Conservation (phyloP, 2,797 vertebrate genomes). For the Lophotriccus pileatus region DNA sequence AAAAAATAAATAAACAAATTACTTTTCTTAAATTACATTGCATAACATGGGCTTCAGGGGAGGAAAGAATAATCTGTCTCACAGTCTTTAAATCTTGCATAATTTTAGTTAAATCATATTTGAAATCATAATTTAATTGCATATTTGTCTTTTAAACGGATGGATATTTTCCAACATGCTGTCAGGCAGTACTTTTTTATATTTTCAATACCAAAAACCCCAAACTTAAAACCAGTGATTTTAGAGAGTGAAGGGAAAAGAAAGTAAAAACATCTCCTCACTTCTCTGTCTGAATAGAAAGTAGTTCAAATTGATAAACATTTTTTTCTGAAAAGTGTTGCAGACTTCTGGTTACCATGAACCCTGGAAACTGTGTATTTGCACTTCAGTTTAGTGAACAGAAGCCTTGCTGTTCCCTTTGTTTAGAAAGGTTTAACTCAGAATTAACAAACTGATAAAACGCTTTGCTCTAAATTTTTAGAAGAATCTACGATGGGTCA, state of each 20-base stretch:
- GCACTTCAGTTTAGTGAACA: background rate
- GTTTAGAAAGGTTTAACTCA: conserved; percentile 3
- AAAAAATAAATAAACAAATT: background rate
- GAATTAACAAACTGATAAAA: conserved; percentile 8
- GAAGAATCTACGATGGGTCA: background rate
- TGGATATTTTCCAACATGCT: background rate
- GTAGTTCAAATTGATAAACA: background rate
- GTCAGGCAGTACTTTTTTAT: background rate
- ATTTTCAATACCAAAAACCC: background rate
- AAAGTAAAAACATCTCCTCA: background rate
- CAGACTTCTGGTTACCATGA: background rate
- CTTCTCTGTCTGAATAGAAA: background rate
- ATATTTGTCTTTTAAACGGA: background rate
- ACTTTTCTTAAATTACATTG: background rate
- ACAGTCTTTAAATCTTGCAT: background rate
- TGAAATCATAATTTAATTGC: conserved; percentile 9
- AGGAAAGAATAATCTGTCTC: background rate
- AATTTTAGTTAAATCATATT: background rate
- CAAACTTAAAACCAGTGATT: background rate
- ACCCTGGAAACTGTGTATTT: background rate
- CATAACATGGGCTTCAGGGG: background rate
- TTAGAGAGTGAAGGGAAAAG: background rate
- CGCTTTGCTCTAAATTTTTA: background rate
- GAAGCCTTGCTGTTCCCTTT: background rate
- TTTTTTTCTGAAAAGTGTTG: background rate